phyloP scores from a whole-genome alignment of 2,888 invertebrate genomes.

The Harpalus rufipes region DNA sequence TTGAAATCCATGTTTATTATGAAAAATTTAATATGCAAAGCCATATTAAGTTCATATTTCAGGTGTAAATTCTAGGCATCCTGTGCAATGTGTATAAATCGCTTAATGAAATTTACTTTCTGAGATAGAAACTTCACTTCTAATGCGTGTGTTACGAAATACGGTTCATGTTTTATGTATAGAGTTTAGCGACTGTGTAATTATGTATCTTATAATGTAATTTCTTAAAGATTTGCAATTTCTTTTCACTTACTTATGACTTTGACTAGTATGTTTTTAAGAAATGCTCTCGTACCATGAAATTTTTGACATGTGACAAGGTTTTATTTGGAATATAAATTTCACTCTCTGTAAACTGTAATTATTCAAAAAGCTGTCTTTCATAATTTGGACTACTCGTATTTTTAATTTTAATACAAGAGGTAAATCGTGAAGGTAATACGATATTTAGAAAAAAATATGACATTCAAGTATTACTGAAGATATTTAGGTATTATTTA shows the following conservation, averaged over 20 bases:
- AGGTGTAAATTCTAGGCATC: not conserved
- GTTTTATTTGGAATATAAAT: too few relatives aligned
- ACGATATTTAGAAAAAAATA: too few relatives aligned
- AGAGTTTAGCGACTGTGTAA: conserved; percentile 15
- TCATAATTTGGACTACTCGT: too few relatives aligned
- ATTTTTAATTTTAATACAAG: too few relatives aligned
- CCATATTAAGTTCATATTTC: too few relatives aligned
- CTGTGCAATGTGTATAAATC: not conserved
- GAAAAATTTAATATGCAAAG: too few relatives aligned
- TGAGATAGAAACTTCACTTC: not conserved
- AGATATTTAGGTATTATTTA: too few relatives aligned
- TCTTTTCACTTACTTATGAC: not conserved
- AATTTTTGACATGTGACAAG: not conserved
- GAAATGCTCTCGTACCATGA: not conserved
- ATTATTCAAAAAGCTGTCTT: too few relatives aligned
- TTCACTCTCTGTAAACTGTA: too few relatives aligned
- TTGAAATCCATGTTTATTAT: too few relatives aligned
- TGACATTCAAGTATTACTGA: too few relatives aligned
- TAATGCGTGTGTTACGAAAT: conserved; percentile 22
- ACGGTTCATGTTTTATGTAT: conserved; percentile 34
- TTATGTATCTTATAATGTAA: conserved; percentile 34
- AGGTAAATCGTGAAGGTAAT: too few relatives aligned
- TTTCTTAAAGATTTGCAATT: not conserved
- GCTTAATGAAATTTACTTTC: conserved; percentile 2
- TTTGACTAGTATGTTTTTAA: not conserved